phyloP scores from a whole-genome alignment of 2,888 invertebrate species.

The Chesias legatella region DNA sequence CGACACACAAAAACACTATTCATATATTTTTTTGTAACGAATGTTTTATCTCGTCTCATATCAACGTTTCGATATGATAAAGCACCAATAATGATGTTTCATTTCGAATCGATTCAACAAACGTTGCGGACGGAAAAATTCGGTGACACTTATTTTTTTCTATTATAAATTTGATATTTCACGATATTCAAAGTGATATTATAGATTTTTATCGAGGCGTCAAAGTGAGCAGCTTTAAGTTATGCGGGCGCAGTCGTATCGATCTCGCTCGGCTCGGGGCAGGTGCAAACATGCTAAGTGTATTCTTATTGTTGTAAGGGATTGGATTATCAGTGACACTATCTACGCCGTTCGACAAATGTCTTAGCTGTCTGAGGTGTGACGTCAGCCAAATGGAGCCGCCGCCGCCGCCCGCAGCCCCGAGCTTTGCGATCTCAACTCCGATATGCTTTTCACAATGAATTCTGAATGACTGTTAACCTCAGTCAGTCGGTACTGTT shows the following conservation, averaged over 20 bases:
- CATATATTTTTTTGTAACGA: slow-evolving; percentile 28
- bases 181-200: slow-evolving; percentile 26
- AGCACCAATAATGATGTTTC: slow-evolving; percentile 80
- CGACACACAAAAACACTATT: slow-evolving; percentile 64
- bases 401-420: no score
- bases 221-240: slow-evolving; percentile 39
- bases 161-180: slow-evolving; percentile 29
- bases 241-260: slow-evolving; percentile 60
- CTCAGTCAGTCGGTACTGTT: neutral
- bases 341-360: slow-evolving; percentile 77
- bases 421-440: slow-evolving; percentile 56
- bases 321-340: slow-evolving; percentile 79
- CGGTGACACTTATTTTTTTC: slow-evolving; percentile 58
- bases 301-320: slow-evolving; percentile 79
- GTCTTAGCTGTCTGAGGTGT: slow-evolving; percentile 77
- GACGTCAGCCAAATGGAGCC: slow-evolving; percentile 73
- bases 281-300: slow-evolving; percentile 81
- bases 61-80: slow-evolving; percentile 70
- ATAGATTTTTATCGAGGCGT: slow-evolving; percentile 35
- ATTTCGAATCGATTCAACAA: slow-evolving; percentile 67
- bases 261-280: slow-evolving; percentile 59
- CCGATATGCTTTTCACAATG: slow-evolving; percentile 51
- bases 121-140: slow-evolving; percentile 52
- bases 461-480: slow-evolving; percentile 9
- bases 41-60: slow-evolving; percentile 66